phyloP scores from a whole-genome alignment of 2,888 invertebrate genomes.

The Phoenoteleia sp. region DNA sequence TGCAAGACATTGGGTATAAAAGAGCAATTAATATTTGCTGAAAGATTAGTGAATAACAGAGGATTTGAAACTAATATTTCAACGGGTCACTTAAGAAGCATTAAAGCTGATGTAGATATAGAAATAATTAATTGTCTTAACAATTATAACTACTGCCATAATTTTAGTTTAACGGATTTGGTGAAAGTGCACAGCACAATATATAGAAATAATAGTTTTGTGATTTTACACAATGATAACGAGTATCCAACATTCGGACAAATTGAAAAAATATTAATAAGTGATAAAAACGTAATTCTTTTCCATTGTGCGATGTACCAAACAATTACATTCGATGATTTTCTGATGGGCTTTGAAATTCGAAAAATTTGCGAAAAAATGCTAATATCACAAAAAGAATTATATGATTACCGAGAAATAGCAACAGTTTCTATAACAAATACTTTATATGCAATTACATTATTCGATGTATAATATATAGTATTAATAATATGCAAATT shows the following conservation, averaged over 20 bases:
- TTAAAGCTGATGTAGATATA: background rate
- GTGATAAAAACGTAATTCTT: background rate
- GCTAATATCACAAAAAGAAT: background rate
- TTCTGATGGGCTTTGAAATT: conserved; percentile 21
- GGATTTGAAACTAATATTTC: conserved; percentile 2
- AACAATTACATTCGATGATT: conserved; percentile 12
- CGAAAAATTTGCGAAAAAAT: background rate
- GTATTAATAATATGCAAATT: too few species aligned
- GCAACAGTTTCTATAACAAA: background rate
- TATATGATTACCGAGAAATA: background rate
- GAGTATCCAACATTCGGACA: conserved; percentile 17
- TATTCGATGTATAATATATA: background rate
- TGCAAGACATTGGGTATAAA: too few species aligned
- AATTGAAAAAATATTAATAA: conserved; percentile 26
- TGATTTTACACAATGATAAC: conserved; percentile 19
- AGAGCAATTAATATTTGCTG: conserved; percentile 20
- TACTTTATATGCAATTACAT: conserved; percentile 9
- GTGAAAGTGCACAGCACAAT: conserved; percentile 21
- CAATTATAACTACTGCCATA: background rate
- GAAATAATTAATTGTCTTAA: background rate
- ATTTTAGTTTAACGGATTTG: background rate
- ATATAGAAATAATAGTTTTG: background rate
- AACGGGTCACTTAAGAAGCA: background rate
- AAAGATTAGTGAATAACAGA: conserved; percentile 18
- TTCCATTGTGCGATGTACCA: conserved; percentile 18